Percentiles rank a stretch among this genome's conserved stretches.
Conservation (phyloP, 2,888 invertebrate species). For the Abrostola tripartita region DNA sequence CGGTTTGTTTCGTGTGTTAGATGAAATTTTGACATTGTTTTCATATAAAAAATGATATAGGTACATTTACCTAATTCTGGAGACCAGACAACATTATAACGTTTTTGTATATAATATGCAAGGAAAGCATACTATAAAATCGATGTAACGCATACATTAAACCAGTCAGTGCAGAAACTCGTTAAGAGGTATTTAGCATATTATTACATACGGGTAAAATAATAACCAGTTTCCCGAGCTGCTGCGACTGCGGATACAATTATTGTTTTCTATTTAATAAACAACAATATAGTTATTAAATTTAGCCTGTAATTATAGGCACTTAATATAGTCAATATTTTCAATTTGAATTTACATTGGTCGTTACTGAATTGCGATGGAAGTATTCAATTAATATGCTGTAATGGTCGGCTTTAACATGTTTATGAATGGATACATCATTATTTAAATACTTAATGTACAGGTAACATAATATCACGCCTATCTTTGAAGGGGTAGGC, state of each 20-base stretch:
- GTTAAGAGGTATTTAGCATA: not conserved
- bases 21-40: no score
- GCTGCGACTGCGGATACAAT: not conserved
- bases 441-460: no score
- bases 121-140: not conserved
- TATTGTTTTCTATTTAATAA: conserved; percentile 1
- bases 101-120: no score
- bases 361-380: not conserved
- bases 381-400: no score
- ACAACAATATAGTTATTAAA: not conserved
- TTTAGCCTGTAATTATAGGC: not conserved
- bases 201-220: not conserved
- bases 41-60: no score
- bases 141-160: not conserved
- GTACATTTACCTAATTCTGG: no score
- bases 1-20: no score
- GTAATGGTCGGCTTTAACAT: no score
- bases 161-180: not conserved
- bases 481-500: no score
- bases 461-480: no score
- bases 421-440: no score
- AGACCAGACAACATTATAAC: no score
- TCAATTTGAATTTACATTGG: not conserved
- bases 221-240: conserved; percentile 1
- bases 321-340: not conserved